These are phyloP conservation scores for Otus scops DNA, from an alignment of 2,797 vertebrate genomes.

Conservation along the genomic window DNA sequence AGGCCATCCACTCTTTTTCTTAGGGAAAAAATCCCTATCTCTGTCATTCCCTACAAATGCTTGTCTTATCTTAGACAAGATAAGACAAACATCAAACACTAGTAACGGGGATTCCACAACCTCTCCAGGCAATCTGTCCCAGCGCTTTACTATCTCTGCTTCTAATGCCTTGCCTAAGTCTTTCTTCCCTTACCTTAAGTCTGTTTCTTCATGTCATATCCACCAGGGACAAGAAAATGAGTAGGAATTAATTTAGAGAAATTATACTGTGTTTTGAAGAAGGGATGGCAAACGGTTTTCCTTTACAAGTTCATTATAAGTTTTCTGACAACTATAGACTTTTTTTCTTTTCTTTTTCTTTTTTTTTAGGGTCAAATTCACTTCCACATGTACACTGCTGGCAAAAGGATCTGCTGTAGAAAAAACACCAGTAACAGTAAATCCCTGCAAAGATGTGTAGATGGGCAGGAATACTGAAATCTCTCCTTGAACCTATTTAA, in stretches of 20 bases:
- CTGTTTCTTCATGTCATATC: background rate
- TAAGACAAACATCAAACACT: background rate
- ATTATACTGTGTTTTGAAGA: background rate
- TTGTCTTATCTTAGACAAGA: background rate
- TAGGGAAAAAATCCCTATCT: background rate
- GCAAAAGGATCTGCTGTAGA: background rate
- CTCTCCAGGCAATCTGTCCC: background rate
- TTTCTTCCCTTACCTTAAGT: background rate
- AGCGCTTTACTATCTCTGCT: background rate
- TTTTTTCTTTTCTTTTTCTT: background rate
- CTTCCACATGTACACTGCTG: background rate
- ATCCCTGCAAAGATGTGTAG: background rate
- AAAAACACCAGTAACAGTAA: background rate
- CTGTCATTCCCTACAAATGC: background rate
- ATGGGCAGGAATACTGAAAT: background rate
- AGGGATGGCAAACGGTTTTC: fast-evolving
- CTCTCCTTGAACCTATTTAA: background rate
- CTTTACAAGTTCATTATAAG: background rate
- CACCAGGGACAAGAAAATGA: background rate
- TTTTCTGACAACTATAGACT: background rate
- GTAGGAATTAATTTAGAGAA: background rate
- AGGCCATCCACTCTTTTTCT: background rate
- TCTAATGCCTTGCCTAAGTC: background rate
- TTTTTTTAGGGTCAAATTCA: background rate
- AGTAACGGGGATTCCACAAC: background rate